Conservation (phyloP, 1,140 invertebrate genomes). For the Lucilia cuprina region DNA sequence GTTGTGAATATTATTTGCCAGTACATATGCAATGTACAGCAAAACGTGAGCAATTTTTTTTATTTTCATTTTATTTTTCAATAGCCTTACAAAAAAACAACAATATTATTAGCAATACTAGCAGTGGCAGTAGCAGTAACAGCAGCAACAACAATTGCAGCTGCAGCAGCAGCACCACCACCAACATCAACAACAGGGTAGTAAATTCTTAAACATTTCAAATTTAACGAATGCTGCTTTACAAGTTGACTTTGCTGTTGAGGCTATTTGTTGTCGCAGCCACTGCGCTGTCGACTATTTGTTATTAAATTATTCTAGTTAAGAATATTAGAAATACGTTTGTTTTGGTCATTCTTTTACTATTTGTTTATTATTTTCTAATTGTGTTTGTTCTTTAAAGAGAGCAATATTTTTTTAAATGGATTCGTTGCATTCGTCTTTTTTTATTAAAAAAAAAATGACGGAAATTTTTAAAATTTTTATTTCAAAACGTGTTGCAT, state of each 20-base stretch:
- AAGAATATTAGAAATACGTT: no score
- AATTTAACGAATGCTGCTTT: background rate
- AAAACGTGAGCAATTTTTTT: conserved; percentile 21
- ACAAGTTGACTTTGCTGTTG: background rate
- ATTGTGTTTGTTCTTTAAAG: no score
- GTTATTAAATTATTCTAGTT: background rate
- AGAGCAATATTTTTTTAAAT: no score
- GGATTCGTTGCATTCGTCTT: no score
- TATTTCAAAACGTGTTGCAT: no score
- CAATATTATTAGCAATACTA: background rate
- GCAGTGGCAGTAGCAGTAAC: background rate
- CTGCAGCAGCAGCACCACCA: no score
- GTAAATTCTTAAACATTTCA: background rate
- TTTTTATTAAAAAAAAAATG: no score
- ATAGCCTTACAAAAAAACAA: background rate
- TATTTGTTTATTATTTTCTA: no score
- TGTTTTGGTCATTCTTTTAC: no score
- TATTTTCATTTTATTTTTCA: background rate
- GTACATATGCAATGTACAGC: background rate
- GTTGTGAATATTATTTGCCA: background rate
- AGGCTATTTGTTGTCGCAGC: background rate
- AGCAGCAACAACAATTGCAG: background rate
- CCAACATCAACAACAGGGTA: background rate
- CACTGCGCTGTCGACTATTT: background rate
- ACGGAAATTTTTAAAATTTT: no score